Evolutionary conservation across 2,113 vertebrate genomes (phyloP).

Genomic region (Pteropus alecto): DNA sequence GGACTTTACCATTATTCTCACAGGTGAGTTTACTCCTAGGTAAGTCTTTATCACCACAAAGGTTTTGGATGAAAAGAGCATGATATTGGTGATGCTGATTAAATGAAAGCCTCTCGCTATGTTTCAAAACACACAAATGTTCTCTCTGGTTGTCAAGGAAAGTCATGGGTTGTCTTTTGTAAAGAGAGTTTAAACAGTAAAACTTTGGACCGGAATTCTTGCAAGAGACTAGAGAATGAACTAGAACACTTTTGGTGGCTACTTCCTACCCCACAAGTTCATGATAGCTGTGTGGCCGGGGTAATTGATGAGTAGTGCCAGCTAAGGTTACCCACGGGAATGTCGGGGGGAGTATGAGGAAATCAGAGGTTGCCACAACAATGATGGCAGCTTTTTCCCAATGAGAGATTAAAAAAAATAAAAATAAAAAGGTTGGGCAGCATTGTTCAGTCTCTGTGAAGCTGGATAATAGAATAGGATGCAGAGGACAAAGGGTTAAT

Average conservation of each 20-base stretch:
- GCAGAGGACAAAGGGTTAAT: background rate
- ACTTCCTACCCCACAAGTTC: background rate
- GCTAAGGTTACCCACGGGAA: background rate
- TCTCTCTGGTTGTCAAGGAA: background rate
- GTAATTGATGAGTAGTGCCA: background rate
- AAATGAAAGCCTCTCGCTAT: background rate
- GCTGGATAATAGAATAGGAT: background rate
- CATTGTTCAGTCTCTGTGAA: background rate
- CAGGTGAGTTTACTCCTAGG: conserved; percentile 81
- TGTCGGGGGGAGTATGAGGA: background rate
- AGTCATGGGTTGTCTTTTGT: background rate
- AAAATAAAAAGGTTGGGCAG: background rate
- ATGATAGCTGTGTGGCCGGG: background rate
- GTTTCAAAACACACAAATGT: background rate
- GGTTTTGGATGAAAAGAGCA: background rate
- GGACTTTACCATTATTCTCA: conserved; percentile 94
- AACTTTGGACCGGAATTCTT: background rate
- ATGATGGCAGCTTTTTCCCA: background rate
- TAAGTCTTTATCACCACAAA: background rate
- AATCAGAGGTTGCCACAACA: background rate
- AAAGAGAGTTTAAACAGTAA: conserved; percentile 6
- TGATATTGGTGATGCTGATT: background rate
- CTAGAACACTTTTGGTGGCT: background rate
- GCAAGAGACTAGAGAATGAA: background rate
- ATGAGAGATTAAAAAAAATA: background rate